Evolutionary conservation across 2,113 vertebrate genomes (phyloP), one percentile per base, ranked within the genome.

Genomic region (Cephalopholis sonnerati): DNA sequence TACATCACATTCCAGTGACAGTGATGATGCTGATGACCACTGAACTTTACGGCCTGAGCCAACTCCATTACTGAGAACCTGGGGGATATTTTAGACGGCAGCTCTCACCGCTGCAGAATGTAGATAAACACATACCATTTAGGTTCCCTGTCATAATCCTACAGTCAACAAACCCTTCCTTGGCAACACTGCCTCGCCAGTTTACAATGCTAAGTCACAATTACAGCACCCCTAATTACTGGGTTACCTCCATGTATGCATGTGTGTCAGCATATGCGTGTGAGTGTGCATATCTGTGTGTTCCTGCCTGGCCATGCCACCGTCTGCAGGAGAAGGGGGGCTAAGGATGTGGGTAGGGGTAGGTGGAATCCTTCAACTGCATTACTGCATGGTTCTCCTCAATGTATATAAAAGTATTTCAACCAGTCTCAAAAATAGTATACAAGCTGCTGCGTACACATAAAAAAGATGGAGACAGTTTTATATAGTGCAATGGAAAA

Each of bases 41-140:
- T 70, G 65, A 82, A 67, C 75, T 88, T 87, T 81, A 83, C 51
- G 24, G 82, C 69, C 58, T 16, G n/a, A 70, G 77, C 72, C 78
- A 86, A 71, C 79, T 74, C 61, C 71, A 75, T 86, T 91, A 84
- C 86, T 0, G 13, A 77, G 72, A 86, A 83, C 81, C 79, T 89
- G 80, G 61, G 67, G 82, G 81, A 81, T 90, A 91, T 93, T 92
- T 92, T 81, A 32, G 86, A 92, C 67, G 6, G 71, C 74, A 51
- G 50, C 82, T 78, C 88, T 90, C 85, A 90, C 74, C 82, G 20
- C 85, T 88, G 87, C 67, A 92, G 89, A 93, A 93, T 89, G 90
- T 87, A 88, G 90, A 90, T 90, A 94, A 94, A 93, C 89, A 93
- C 91, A 93, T 91, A 75, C 86, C 87, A 80, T 93, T 90, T 92